Conservation (phyloP, 2,888 invertebrate species). For the Chirona hameri region DNA sequence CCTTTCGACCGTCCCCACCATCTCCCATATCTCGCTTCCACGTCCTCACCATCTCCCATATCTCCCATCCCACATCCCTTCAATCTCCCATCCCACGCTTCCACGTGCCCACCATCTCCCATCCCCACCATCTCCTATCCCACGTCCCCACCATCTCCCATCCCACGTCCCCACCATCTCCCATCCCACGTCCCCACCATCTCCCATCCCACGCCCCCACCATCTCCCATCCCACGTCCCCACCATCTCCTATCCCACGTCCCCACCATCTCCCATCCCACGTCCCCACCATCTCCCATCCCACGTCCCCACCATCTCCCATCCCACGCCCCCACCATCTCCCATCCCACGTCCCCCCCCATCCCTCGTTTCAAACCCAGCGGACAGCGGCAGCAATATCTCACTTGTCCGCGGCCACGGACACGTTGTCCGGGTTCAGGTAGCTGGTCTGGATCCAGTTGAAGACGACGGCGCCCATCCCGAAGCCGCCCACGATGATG, state of each 20-base stretch:
- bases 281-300: not conserved
- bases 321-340: not conserved
- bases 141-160: not conserved
- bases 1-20: too few species aligned
- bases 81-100: too few species aligned
- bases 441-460: conserved; percentile 48
- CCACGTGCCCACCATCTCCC: not conserved
- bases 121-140: not conserved
- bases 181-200: too few species aligned
- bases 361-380: too few species aligned
- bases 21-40: too few species aligned
- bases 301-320: not conserved
- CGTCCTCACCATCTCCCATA: not conserved
- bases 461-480: conserved; percentile 47
- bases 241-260: too few species aligned
- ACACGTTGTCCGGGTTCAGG: conserved; percentile 46
- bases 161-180: not conserved
- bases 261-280: too few species aligned
- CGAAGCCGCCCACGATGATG: conserved; percentile 48
- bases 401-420: conserved; percentile 32
- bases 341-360: not conserved
- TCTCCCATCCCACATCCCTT: not conserved
- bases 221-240: too few species aligned
- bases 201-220: not conserved
- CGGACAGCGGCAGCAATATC: not conserved